Base-by-base conservation (phyloP, 2,888 invertebrate species). In the Sphinx pinastri region DNA sequence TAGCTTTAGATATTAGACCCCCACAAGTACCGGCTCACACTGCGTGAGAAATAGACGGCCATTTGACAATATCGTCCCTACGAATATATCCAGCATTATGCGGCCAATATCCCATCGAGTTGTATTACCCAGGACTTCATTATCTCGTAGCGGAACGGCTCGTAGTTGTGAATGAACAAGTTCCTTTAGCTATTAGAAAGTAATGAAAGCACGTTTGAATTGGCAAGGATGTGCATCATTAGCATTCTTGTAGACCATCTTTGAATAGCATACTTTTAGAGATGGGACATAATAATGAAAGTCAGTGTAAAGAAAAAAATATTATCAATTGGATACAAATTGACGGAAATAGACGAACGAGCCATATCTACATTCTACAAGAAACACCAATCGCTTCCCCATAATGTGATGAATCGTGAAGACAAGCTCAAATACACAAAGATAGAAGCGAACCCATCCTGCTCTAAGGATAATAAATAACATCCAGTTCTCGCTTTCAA, bases 401-500 rank as follows among this genome's bases (percentile, higher is more conserved):
- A 91, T 89, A 91, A 89, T 84, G 80, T 79, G 83, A 93, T 93
- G 90, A 90, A 92, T 93, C 91, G 93, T 92, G 88, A 79, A 85
- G 87, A 86, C 85, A 82, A 86, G 84, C 83, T 84, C 87, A 90
- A 89, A 90, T 92, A 92, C 92, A 92, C 91, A 92, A 89, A 90
- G 91, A 88, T 90, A 90, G 90, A 86, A 88, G 88, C 88, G 90
- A 92, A 89, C 85, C 87, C 88, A 92, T 92, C 91, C 90, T 84
- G 85, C 84, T 86, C 89, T 86, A 84, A 84, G 86, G 85, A 88
- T 89, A 88, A 94, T 93, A 93, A 93, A 94, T 94, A 92, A 92
- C 92, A 89, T 86, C 88, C 89, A 89, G 92, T 91, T 91, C 90
- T 90, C 87, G 88, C 91, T 92, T 93, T 93, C 92, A 92, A 91